These are phyloP conservation scores for Schizopygopsis malacanthus DNA, from an alignment of 2,797 vertebrate species.

Conservation along the genomic window DNA sequence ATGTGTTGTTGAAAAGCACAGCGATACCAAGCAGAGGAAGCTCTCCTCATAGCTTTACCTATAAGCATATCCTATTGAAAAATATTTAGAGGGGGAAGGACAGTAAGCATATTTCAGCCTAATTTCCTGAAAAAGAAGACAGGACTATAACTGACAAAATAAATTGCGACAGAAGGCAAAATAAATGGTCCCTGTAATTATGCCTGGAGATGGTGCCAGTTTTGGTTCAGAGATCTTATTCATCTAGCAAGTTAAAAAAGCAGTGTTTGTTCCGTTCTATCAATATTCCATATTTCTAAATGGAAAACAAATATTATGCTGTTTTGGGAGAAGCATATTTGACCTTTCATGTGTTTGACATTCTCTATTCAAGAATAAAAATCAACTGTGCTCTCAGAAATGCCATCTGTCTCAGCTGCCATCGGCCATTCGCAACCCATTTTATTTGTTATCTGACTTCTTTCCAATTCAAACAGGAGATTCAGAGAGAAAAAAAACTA, in stretches of 20 bases:
- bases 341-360: conserved; percentile 15
- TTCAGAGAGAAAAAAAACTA: neutral
- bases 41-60: conserved; percentile 2
- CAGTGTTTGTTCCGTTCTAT: conserved; percentile 55
- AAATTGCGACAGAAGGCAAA: conserved; percentile 66
- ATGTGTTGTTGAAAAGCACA: conserved; percentile 1
- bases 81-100: neutral
- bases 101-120: conserved; percentile 32
- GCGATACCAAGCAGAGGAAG: neutral
- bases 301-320: conserved; percentile 19
- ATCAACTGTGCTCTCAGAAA: neutral
- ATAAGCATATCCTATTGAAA: neutral
- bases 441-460: conserved; percentile 11
- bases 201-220: conserved; percentile 64
- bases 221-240: conserved; percentile 64
- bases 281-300: conserved; percentile 56
- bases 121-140: conserved; percentile 65
- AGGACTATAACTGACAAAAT: conserved; percentile 65
- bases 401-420: neutral
- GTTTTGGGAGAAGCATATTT: neutral
- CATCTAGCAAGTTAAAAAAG: conserved; percentile 54
- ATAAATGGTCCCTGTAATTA: conserved; percentile 74
- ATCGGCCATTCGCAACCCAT: neutral
- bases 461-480: neutral
- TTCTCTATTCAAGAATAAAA: conserved; percentile 23